A percentile compares a stretch with the other conserved stretches of the same genome.
Conservation (phyloP, 2,888 invertebrate species). For the Esperia sulphurella region DNA sequence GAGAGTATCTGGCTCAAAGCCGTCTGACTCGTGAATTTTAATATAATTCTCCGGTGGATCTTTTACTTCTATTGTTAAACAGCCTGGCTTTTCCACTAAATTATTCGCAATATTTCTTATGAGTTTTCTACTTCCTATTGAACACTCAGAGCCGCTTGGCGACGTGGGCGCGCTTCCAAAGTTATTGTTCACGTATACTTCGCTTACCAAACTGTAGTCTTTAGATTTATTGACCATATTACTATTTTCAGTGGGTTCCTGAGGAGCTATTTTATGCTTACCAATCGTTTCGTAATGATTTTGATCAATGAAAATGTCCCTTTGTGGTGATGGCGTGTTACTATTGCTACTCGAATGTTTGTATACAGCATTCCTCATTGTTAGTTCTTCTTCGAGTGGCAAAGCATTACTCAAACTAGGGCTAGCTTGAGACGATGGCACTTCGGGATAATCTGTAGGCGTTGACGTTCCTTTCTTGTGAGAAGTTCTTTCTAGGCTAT, state of each 20-base stretch:
- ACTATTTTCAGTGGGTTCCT: slow-evolving; percentile 15
- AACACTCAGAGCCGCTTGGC: slow-evolving; percentile 78
- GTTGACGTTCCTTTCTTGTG: slow-evolving; percentile 76
- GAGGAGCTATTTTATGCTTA: slow-evolving; percentile 32
- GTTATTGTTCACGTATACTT: slow-evolving; percentile 88
- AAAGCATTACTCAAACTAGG: slow-evolving; percentile 86
- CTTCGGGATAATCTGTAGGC: slow-evolving; percentile 81
- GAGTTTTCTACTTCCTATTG: slow-evolving; percentile 78
- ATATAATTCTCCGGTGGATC: slow-evolving; percentile 89
- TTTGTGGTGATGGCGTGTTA: slow-evolving; percentile 64
- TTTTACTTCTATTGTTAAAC: slow-evolving; percentile 90
- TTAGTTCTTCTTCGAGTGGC: slow-evolving; percentile 89
- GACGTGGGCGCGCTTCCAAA: slow-evolving; percentile 80
- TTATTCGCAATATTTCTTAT: slow-evolving; percentile 69
- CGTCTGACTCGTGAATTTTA: slow-evolving; percentile 87
- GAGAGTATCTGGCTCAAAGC: slow-evolving; percentile 91
- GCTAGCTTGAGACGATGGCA: slow-evolving; percentile 84
- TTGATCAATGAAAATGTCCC: slow-evolving; percentile 46
- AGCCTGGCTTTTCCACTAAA: slow-evolving; percentile 83
- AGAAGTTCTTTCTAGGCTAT: slow-evolving; percentile 83
- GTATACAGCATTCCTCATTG: slow-evolving; percentile 87
- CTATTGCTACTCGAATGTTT: slow-evolving; percentile 81
- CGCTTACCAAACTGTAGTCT: slow-evolving; percentile 85
- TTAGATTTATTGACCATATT: slow-evolving; percentile 57
- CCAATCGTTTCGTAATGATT: slow-evolving; percentile 69